These are phyloP conservation scores for Rallus crepitans DNA, from an alignment of 2,797 vertebrate genomes.

Conservation along the genomic window DNA sequence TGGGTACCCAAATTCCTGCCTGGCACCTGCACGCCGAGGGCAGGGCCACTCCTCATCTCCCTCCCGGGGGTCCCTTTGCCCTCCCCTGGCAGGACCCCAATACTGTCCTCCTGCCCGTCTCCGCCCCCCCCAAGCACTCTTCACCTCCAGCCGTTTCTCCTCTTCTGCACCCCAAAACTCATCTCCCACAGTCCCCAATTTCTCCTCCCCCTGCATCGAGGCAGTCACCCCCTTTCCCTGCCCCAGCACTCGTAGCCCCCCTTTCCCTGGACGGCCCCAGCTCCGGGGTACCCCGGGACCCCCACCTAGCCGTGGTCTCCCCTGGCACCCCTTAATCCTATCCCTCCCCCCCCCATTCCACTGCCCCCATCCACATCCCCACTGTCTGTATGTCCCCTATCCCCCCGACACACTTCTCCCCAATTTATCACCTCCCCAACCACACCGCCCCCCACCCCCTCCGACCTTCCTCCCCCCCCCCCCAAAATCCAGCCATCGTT, in stretches of 20 bases:
- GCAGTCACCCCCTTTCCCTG: neutral
- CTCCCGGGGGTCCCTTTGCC: neutral
- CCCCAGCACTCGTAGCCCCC: neutral
- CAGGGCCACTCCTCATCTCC: neutral
- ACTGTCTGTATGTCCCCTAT: neutral
- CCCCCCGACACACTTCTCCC: neutral
- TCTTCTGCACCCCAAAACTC: neutral
- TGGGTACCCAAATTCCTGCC: neutral
- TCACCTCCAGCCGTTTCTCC: neutral
- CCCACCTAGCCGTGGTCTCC: neutral
- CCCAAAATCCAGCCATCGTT: neutral
- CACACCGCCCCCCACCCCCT: neutral
- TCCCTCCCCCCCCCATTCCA: neutral
- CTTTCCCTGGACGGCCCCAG: neutral
- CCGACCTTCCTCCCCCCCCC: neutral
- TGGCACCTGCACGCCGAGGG: neutral
- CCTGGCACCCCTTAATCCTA: neutral
- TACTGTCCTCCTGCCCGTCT: constrained; percentile 62
- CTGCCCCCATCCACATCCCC: neutral
- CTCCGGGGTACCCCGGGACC: neutral
- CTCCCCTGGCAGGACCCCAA: neutral
- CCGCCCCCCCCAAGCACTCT: neutral
- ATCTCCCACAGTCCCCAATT: neutral
- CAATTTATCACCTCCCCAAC: neutral
- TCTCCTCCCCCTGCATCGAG: neutral